Base-by-base conservation (phyloP, 2,797 vertebrate genomes). In the Cirrhinus molitorella region DNA sequence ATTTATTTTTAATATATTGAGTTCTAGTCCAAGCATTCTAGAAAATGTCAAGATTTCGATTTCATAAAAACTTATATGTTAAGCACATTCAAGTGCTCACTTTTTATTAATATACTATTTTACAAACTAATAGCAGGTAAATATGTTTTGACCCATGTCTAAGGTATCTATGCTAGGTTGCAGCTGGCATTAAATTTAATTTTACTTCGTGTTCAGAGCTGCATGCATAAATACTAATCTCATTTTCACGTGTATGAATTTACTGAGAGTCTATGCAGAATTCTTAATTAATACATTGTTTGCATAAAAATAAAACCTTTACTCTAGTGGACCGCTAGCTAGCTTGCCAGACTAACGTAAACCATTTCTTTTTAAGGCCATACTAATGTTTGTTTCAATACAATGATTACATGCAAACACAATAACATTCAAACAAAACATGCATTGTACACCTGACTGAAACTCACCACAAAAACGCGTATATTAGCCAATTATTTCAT, bases 401-500 rank as follows among this genome's bases (percentile, higher is more conserved):
- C 47, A 77, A 77, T 1, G 0, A 17, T 7, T 34, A 17, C 3
- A 17, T 1, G 11, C 28, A 74, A 0, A 40, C 21, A 71, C n/a
- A n/a, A n/a, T n/a, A n/a, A n/a, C n/a, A n/a, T 13, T 19, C 21
- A 47, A 10, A 37, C 11, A 40, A 66, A 51, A 55, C 2, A 67
- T 7, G 2, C 45, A 76, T 55, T 1, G 0, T 51, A 25, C 71
- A 83, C 81, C 81, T 83, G 37, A 61, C 28, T 59, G 11, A 23
- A 8, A 14, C 8, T 59, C 31, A 25, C 14, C 0, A 16, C 1
- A 47, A 5, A 83, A 47, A 47, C 63, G 37, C 63, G 7, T 47
- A 57, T 2, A 21, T 28, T 19, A 23, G 3, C 21, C 12, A 31
- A 63, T 17, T 0, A n/a, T 65, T 14, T 40, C 43, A 66, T 75